phyloP scores from a whole-genome alignment of 2,888 invertebrate genomes.

The Alcis repandata region DNA sequence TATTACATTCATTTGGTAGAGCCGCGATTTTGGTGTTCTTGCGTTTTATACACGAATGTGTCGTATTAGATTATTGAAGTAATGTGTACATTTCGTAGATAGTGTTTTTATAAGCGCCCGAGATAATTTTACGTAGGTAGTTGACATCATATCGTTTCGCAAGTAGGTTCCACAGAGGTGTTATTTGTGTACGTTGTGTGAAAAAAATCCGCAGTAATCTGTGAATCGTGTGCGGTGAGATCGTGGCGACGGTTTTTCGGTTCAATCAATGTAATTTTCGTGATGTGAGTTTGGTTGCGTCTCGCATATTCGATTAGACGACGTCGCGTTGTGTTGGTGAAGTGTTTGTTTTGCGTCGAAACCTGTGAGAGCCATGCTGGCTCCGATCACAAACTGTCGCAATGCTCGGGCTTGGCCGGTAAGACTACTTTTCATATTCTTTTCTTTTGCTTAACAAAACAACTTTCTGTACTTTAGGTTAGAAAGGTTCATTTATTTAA shows the following conservation, averaged over 20 bases:
- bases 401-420: slow-evolving; percentile 59
- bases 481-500: too few species aligned
- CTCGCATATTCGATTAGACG: slow-evolving; percentile 45
- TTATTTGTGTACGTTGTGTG: slow-evolving; percentile 79
- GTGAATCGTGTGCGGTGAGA: slow-evolving; percentile 54
- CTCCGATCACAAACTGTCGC: slow-evolving; percentile 50
- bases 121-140: slow-evolving; percentile 73
- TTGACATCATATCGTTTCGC: slow-evolving; percentile 82
- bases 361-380: slow-evolving; percentile 66
- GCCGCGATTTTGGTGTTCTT: slow-evolving; percentile 31
- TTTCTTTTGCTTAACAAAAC: slow-evolving; percentile 6
- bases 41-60: slow-evolving; percentile 30
- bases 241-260: slow-evolving; percentile 48
- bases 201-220: slow-evolving; percentile 63
- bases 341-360: slow-evolving; percentile 54
- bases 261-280: slow-evolving; percentile 57
- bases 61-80: slow-evolving; percentile 19
- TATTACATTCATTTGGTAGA: slow-evolving; percentile 32
- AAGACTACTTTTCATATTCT: slow-evolving; percentile 40
- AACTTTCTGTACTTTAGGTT: too few species aligned
- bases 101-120: slow-evolving; percentile 42
- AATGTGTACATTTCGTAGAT: slow-evolving; percentile 11
- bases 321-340: slow-evolving; percentile 57
- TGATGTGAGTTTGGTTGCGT: slow-evolving; percentile 57
- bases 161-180: slow-evolving; percentile 75